Evolutionary conservation across 2,113 vertebrate genomes (phyloP), one percentile per base, ranked within the genome.

Genomic region (Sakesphorus luctuosus): DNA sequence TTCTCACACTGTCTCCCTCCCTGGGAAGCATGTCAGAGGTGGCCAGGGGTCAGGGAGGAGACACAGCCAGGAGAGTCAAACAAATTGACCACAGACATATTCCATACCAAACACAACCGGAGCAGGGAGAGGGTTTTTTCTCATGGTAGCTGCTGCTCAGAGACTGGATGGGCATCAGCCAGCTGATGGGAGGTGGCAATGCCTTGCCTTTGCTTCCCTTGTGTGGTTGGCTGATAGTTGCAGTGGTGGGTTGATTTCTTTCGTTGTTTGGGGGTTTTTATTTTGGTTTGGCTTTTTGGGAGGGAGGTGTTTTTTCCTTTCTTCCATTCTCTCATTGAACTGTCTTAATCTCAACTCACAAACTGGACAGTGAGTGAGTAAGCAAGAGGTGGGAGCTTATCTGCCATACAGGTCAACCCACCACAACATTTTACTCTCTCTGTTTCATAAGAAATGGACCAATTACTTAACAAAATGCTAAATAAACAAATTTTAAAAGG

Each of bases 1-100:
- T 62, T 55, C 40, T 65, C 44, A 9, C 49, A 4, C 16, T 4
- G 8, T 4, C 8, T 9, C 15, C 10, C 10, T 2, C 7, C 3
- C 17, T 0, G 0, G 19, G 3, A 29, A 25, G 4, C 2, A n/a
- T 3, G 15, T 20, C 23, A n/a, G 10, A 15, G 31, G 13, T 9
- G 21, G 16, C 24, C 63, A 26, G 13, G 24, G 19, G 5, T 17
- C 16, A 46, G 29, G 29, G 26, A 56, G 35, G 13, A 31, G 7
- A 72, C 1, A 1, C 21, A 79, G 36, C 17, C 26, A 23, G 21
- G 23, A 72, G 11, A 47, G 38, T 21, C 17, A 15, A 28, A 6
- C 2, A 0, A 31, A 47, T 0, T 29, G 20, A 33, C 40, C 33
- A 38, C 15, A 73, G 38, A 31, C 18, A 7, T 2, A 46, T 9